phyloP scores from a whole-genome alignment of 2,113 vertebrate genomes.

The Potamarius usumacintae region DNA sequence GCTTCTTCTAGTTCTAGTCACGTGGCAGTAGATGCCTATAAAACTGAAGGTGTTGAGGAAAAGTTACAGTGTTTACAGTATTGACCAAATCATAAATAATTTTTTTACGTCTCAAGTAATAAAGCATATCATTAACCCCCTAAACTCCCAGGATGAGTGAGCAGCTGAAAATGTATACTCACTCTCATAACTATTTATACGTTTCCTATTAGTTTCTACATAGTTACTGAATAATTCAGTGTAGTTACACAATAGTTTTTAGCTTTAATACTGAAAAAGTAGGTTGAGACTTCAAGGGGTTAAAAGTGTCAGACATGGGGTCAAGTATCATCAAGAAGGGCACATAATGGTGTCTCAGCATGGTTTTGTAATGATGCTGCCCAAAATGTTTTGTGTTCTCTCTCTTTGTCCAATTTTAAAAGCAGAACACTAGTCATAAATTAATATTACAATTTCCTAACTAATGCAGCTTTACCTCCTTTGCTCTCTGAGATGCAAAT shows the following conservation, averaged over 20 bases:
- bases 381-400: not conserved
- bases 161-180: not conserved
- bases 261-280: not conserved
- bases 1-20: not conserved
- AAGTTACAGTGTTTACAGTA: not conserved
- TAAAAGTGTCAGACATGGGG: not conserved
- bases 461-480: not conserved
- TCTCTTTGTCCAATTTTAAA: constrained; percentile 17
- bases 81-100: not conserved
- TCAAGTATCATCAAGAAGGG: not conserved
- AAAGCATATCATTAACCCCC: not conserved
- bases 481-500: constrained; percentile 40
- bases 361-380: not conserved
- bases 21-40: not conserved
- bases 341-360: not conserved
- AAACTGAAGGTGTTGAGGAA: not conserved
- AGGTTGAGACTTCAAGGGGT: not conserved
- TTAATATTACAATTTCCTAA: constrained; percentile 20
- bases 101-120: not conserved
- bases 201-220: not conserved
- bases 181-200: not conserved
- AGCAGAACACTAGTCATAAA: not conserved
- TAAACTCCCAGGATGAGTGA: not conserved
- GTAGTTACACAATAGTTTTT: not conserved
- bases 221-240: not conserved